phyloP scores from a whole-genome alignment of 2,113 vertebrate genomes.

The Zosterops pallidus region DNA sequence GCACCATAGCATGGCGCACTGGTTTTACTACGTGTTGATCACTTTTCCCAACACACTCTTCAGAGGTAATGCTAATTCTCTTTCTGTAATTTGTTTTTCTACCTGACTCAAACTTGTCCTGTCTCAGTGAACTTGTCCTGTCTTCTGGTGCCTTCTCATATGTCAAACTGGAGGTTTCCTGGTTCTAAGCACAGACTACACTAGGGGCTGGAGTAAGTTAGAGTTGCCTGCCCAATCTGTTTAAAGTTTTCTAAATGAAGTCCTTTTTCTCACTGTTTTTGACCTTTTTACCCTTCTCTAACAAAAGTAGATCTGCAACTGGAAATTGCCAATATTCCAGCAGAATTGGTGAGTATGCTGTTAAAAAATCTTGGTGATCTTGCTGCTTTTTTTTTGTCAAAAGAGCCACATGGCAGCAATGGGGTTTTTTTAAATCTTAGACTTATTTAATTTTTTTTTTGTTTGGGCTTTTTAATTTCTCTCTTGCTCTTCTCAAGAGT shows the following conservation, averaged over 20 bases:
- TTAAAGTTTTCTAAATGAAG: background rate
- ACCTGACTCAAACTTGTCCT: background rate
- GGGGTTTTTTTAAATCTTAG: accelerated
- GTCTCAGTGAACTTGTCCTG: background rate
- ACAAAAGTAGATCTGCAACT: background rate
- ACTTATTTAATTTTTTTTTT: background rate
- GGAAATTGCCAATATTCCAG: background rate
- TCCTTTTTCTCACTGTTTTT: background rate
- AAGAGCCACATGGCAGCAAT: background rate
- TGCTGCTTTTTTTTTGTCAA: background rate
- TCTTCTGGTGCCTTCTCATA: background rate
- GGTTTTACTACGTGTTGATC: background rate
- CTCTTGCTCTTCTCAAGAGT: background rate
- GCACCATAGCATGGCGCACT: background rate
- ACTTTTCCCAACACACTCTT: background rate
- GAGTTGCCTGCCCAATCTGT: background rate
- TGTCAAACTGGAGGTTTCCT: background rate
- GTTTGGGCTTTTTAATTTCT: background rate
- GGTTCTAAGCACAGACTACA: background rate
- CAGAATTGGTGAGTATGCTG: background rate
- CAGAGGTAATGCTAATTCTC: background rate
- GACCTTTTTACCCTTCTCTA: background rate
- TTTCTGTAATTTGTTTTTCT: background rate
- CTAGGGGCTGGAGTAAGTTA: background rate
- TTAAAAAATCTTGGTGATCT: background rate